Evolutionary conservation across 1,140 invertebrate species (phyloP), one percentile per base, ranked within the genome.

Genomic region (Teleopsis dalmanni): DNA sequence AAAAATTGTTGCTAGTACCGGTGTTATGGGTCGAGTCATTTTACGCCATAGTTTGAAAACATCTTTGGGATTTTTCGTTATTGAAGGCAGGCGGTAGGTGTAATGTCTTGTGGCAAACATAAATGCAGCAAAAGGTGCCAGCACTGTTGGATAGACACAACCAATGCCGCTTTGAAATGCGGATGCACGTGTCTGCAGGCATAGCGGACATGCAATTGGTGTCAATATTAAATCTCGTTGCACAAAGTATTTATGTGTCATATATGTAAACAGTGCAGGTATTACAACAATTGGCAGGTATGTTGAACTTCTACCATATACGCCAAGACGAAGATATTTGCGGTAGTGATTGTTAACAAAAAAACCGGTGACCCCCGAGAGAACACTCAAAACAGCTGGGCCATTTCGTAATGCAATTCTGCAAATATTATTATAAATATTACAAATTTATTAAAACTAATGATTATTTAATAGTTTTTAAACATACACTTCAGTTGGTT

Each of bases 291-390:
- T 66, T 11, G 74, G 73, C 9, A 76, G 46, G 49, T 73, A 74
- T 4, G 62, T 69, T 11, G 72, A 65, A 2, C 70, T 14, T 5
- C 58, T 51, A 3, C 74, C 74, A 54, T 68, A 61, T 9, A 54
- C 37, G 6, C 64, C 59, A 5, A 76, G 57, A 10, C 58, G 61
- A 9, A 74, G 57, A 50, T 72, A 58, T 0, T 48, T 56, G 1
- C 69, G 54, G 37, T 71, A 75, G 44, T 74, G 60, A 47, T 64
- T 72, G 51, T 74, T 75, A 5, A 75, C 54, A 48, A 65, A 75
- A 23, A 70, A 59, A 0, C 73, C 72, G 6, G 61, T 60, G 4
- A 51, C 49, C 4, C 59, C 66, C 4, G 68, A 58, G 43, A 67
- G 6, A 0, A 52, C 57, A 22, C 59, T 59, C 3, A 72, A 51